Base-by-base conservation (phyloP, 2,888 invertebrate species). In the Urechis unicinctus region DNA sequence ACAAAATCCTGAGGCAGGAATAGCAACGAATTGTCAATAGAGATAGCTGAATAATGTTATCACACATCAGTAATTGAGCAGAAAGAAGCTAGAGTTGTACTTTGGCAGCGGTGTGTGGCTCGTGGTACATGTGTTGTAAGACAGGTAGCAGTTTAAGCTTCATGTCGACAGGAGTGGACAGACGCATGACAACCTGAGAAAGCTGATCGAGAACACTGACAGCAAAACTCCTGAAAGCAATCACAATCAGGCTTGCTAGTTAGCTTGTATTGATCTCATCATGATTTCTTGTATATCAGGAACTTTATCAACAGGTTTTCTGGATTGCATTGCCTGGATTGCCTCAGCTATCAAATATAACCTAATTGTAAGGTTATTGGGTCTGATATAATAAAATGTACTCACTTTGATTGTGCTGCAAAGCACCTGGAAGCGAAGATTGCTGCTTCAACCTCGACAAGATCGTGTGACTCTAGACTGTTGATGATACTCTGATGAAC, bases 181-280 rank as follows among this genome's bases (percentile, higher is more conserved):
- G 85, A 43, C 91, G 89, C 72, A 90, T 88, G 64, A 96, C 92
- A 93, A 95, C 95, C 65, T 91, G 89, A 0, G 92, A 89, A 53
- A 97, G 86, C 78, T 94, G 94, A 64, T 90, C 90, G 73, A 93
- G 94, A 87, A 96, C 92, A 57, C 91, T 91, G 25, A 91, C 87
- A 1, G 95, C 93, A 83, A 96, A 96, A n/a, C 89, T 85, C 77
- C 90, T 90, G 75, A 24, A 80, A 82, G 48, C 61, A 56, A n/a
- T n/a, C n/a, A n/a, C n/a, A n/a, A n/a, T n/a, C n/a, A n/a, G n/a
- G n/a, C n/a, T 22, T 26, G 13, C 36, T 13, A 13, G 13, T 36
- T 36, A 36, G 36, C 6, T 36, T 36, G 6, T 36, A 36, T 13
- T 36, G 36, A n/a, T n/a, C n/a, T n/a, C n/a, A n/a, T n/a, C n/a